Evolutionary conservation across 2,113 vertebrate genomes (phyloP), one percentile per base, ranked within the genome.

Genomic region (Reinhardtius hippoglossoides): DNA sequence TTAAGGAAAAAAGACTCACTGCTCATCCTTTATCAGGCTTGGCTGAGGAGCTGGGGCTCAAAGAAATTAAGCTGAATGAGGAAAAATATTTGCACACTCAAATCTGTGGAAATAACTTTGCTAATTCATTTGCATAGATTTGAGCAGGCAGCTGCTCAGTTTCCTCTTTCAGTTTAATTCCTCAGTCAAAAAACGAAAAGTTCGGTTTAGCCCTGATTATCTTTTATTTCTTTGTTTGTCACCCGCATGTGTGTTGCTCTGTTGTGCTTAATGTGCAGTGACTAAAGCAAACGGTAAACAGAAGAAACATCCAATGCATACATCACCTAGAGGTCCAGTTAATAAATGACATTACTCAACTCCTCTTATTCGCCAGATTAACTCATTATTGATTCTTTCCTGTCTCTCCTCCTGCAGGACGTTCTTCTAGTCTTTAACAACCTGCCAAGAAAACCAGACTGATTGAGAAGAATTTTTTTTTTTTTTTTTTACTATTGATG

Each of bases 331-430:
- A 23, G 27, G 37, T 40, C 42, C 24, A 35, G 24, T 18, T 66
- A 50, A 42, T 60, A 26, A 57, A 60, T 3, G 18, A 61, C 18
- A 66, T 62, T 15, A 23, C 12, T 73, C 23, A 48, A 70, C 37
- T 2, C 0, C 2, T 52, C 77, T 60, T 40, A 9, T 50, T 71
- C 12, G 6, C 62, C 26, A 54, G 21, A 67, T 58, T 12, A 6
- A 48, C 58, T 50, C 15, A 8, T 8, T 48, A 26, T 46, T 67
- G 3, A 81, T 75, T 10, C 2, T 44, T 40, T 75, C 13, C 20
- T 74, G 35, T 87, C 24, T 77, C 35, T 80, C 82, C 72, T 73
- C 31, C 67, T 84, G 71, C 90, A 94, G 93, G 76, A 94, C 93
- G 0, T 94, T 93, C 83, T 94, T 94, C 88, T 94, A 91, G 80